Percentiles rank a stretch among this genome's conserved stretches.
Conservation (phyloP, 1,140 invertebrate genomes). For the Thaumetopoea pityocampa region DNA sequence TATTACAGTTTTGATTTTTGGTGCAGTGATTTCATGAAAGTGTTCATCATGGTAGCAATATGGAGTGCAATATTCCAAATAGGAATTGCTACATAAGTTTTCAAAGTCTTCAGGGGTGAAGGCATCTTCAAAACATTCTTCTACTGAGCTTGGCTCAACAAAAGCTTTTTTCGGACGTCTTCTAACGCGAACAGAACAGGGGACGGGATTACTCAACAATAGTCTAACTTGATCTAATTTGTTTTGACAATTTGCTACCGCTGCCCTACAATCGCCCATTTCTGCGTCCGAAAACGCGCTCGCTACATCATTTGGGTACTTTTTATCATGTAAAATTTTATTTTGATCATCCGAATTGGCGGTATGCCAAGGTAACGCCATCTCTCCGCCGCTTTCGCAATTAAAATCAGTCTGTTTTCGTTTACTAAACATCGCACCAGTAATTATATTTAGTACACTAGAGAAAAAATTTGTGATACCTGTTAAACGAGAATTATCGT, state of each 20-base stretch:
- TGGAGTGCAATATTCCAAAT: conserved; percentile 39
- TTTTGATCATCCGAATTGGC: conserved; percentile 15
- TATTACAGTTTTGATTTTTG: conserved; percentile 29
- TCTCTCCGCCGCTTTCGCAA: conserved; percentile 4
- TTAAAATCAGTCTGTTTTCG: conserved; percentile 48
- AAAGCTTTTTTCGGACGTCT: conserved; percentile 33
- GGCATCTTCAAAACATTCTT: conserved; percentile 53
- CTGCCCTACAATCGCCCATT: conserved; percentile 36
- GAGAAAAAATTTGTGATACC: conserved; percentile 45
- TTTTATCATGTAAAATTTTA: conserved; percentile 14
- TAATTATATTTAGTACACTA: conserved; percentile 41
- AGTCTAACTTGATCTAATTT: conserved; percentile 41
- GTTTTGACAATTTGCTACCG: conserved; percentile 39
- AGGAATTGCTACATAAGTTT: conserved; percentile 26
- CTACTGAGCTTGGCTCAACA: conserved; percentile 34
- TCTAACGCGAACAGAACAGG: background rate
- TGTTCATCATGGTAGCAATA: conserved; percentile 30
- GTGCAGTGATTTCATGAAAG: conserved; percentile 26
- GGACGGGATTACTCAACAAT: conserved; percentile 27
- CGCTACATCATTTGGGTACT: conserved; percentile 16
- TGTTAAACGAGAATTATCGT: conserved; percentile 27
- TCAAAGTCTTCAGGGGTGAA: conserved; percentile 45
- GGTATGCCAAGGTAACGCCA: conserved; percentile 2
- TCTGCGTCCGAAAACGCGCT: conserved; percentile 25
- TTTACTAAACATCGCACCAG: conserved; percentile 43